Evolutionary conservation across 2,113 vertebrate species (phyloP), one percentile per base, ranked within the genome.

Genomic region (Cygnus atratus): DNA sequence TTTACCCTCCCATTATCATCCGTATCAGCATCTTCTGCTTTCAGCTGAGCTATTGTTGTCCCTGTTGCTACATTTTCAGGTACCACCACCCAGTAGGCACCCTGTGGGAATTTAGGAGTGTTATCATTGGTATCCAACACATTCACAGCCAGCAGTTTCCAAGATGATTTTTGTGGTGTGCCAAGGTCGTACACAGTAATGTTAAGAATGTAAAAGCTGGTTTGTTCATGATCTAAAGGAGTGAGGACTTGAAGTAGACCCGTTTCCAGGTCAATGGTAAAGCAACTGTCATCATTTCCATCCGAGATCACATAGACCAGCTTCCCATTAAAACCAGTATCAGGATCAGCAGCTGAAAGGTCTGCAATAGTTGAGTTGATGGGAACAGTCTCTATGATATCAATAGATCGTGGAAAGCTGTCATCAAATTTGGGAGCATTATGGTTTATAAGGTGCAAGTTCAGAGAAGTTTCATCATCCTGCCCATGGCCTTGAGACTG

Each of bases 61-160:
- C 99, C 98, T 26, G 96, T 50, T 65, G 98, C 98, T 55, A 98
- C 97, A 84, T 99, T 98, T 95, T 99, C 99, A 26, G 98, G 97
- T 93, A 99, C 92, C 2, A 65, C 95, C 63, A 99, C 84, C 93
- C 99, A 98, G 73, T 99, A 99, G 48, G 98, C 98, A 41, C 98
- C 97, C n/a, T 98, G 98, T 71, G 98, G 93, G 88, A 99, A 99
- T 81, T 95, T 87, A 46, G 99, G 99, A 11, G 98, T 97, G 18
- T 99, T 99, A 90, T 99, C 99, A 33, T 99, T 99, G 85, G 98
- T 97, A 94, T 99, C 99, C 95, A 98, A 79, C 80, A 99, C 97
- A n/a, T 98, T 99, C 77, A 99, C 98, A 1, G 98, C 98, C 73
- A 99, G 72, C 6, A 99, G 98, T 91, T 99, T 99, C 99, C 99